Evolutionary conservation across 2,797 vertebrate species (phyloP).

Genomic region (Meriones psammophilus): DNA sequence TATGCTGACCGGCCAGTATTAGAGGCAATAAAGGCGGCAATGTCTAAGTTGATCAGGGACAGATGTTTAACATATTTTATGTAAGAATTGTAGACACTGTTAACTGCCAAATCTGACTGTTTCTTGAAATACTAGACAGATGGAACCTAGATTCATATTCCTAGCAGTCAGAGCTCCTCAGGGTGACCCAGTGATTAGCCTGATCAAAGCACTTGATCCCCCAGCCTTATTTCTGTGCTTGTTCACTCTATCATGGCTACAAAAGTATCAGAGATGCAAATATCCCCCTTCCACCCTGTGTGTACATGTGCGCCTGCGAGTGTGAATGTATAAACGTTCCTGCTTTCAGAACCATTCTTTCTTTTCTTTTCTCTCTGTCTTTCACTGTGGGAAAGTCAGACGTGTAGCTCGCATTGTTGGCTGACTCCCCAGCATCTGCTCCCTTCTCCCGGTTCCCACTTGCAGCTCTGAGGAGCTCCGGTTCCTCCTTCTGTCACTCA

Average conservation of each 20-base stretch:
- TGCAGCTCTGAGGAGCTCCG: neutral
- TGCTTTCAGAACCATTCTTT: conserved; percentile 72
- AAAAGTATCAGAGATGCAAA: conserved; percentile 58
- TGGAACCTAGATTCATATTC: conserved; percentile 66
- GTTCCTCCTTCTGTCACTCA: neutral
- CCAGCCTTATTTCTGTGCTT: conserved; percentile 43
- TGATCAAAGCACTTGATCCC: conserved; percentile 70
- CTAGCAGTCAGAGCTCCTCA: conserved; percentile 51
- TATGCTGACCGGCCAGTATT: conserved; percentile 59
- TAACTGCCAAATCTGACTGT: conserved; percentile 71
- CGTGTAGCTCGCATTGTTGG: conserved; percentile 67
- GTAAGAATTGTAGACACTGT: conserved; percentile 54
- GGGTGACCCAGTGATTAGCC: conserved; percentile 56
- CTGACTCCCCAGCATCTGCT: conserved; percentile 62
- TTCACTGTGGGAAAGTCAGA: conserved; percentile 60
- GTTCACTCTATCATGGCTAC: conserved; percentile 61
- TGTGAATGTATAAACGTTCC: conserved; percentile 61
- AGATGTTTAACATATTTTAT: conserved; percentile 83
- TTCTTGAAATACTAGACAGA: conserved; percentile 74
- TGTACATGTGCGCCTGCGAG: neutral
- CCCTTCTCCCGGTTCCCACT: conserved; percentile 40
- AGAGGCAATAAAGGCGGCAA: conserved; percentile 68
- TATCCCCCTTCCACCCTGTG: neutral
- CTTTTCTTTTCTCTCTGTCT: conserved; percentile 43
- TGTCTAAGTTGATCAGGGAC: conserved; percentile 75